Conservation (phyloP, 2,113 vertebrate genomes). For the Dasyurus viverrinus region DNA sequence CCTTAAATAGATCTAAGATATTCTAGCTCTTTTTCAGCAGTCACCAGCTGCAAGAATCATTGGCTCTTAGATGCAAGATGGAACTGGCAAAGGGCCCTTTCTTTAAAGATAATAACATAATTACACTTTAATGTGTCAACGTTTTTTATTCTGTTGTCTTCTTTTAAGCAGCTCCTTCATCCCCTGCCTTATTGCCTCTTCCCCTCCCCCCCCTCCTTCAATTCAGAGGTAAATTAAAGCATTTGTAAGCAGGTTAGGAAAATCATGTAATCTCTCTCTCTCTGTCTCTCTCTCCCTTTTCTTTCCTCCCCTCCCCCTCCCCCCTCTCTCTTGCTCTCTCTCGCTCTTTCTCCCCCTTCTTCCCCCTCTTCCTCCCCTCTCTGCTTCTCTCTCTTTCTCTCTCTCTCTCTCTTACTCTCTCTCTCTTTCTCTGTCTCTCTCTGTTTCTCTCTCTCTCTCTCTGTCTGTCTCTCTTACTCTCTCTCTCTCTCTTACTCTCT, state of each 20-base stretch:
- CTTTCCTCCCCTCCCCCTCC: no score
- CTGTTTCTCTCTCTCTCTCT: no score
- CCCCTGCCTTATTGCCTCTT: conserved; percentile 4
- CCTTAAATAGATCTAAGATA: conserved; percentile 51
- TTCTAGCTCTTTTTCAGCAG: conserved; percentile 33
- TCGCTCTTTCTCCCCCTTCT: no score
- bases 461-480: no score
- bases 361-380: no score
- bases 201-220: neutral
- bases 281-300: neutral
- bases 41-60: conserved; percentile 37
- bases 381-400: no score
- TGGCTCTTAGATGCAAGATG: conserved; percentile 32
- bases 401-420: no score
- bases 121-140: conserved; percentile 47
- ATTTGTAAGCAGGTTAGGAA: no score
- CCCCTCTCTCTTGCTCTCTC: no score
- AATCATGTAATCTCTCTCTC: neutral
- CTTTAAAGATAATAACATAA: conserved; percentile 59
- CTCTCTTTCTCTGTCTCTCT: no score
- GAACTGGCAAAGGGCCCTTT: conserved; percentile 50
- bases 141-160: conserved; percentile 53
- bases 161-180: conserved; percentile 49
- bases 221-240: no score
- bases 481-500: no score